These are phyloP conservation scores for Stichodactyla mertensii DNA, from an alignment of 64 coral and sea anemone genomes.

Conservation along the genomic window DNA sequence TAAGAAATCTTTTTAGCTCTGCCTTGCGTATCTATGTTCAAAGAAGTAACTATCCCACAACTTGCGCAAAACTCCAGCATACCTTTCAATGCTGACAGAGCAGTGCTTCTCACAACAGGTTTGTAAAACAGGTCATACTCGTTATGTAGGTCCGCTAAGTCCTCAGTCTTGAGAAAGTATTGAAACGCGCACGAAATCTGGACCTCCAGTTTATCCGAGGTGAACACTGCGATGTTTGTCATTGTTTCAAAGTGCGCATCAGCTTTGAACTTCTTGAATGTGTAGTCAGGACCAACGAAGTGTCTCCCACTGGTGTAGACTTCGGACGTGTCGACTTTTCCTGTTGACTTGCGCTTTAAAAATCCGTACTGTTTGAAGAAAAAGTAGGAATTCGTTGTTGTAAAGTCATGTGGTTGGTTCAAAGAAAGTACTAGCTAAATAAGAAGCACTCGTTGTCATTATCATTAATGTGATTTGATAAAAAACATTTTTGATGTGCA, in stretches of 20 bases:
- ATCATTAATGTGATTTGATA: not conserved
- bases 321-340: slow-evolving; percentile 32
- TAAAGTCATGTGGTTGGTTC: too few species aligned
- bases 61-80: not conserved
- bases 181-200: slow-evolving; percentile 43
- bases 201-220: slow-evolving; percentile 37
- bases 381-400: not conserved
- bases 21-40: too few species aligned
- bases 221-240: slow-evolving; percentile 22
- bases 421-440: too few species aligned
- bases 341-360: slow-evolving; percentile 45
- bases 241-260: slow-evolving; percentile 38
- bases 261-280: slow-evolving; percentile 52
- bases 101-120: slow-evolving; percentile 46
- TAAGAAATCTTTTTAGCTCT: too few species aligned
- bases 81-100: slow-evolving; percentile 37
- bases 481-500: not conserved
- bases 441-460: not conserved
- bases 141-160: slow-evolving; percentile 50
- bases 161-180: slow-evolving; percentile 37
- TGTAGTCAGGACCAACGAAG: slow-evolving; percentile 50
- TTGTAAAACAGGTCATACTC: slow-evolving; percentile 56
- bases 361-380: slow-evolving; percentile 33
- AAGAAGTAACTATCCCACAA: too few species aligned
- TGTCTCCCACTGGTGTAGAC: slow-evolving; percentile 32